These are phyloP conservation scores for Drosophila leontia DNA, from an alignment of 1,140 invertebrate species.

Conservation along the genomic window DNA sequence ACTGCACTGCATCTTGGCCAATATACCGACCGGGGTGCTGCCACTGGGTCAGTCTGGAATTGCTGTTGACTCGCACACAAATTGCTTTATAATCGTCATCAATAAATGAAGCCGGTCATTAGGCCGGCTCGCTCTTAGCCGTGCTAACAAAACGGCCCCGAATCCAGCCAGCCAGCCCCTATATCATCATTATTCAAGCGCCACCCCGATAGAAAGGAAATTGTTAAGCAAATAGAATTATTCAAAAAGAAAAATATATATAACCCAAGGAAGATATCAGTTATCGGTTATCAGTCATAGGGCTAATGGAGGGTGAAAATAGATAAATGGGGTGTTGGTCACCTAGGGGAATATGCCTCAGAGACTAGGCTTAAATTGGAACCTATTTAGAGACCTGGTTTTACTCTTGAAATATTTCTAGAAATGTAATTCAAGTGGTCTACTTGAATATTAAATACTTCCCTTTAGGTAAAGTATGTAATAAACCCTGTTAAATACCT, in stretches of 20 bases:
- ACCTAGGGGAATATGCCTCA: background rate
- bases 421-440: background rate
- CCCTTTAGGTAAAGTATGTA: background rate
- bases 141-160: slow-evolving; percentile 4
- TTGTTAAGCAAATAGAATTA: slow-evolving; percentile 63
- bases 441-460: background rate
- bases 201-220: slow-evolving; percentile 28
- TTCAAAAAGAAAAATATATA: slow-evolving; percentile 7
- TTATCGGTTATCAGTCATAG: slow-evolving; percentile 3
- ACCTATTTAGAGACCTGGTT: background rate
- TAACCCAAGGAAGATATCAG: background rate
- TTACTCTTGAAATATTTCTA: background rate
- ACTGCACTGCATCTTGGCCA: slow-evolving; percentile 1
- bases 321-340: slow-evolving; percentile 10
- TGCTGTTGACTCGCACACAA: slow-evolving; percentile 74
- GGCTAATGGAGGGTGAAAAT: slow-evolving; percentile 13
- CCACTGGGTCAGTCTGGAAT: slow-evolving; percentile 53
- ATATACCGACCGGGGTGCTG: slow-evolving; percentile 7
- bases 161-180: background rate
- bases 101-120: slow-evolving; percentile 80
- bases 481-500: slow-evolving; percentile 1
- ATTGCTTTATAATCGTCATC: slow-evolving; percentile 83
- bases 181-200: background rate
- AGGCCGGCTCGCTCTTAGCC: slow-evolving; percentile 33
- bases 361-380: background rate